Base-by-base conservation (phyloP, 2,797 vertebrate species). In the Sibirionetta formosa region DNA sequence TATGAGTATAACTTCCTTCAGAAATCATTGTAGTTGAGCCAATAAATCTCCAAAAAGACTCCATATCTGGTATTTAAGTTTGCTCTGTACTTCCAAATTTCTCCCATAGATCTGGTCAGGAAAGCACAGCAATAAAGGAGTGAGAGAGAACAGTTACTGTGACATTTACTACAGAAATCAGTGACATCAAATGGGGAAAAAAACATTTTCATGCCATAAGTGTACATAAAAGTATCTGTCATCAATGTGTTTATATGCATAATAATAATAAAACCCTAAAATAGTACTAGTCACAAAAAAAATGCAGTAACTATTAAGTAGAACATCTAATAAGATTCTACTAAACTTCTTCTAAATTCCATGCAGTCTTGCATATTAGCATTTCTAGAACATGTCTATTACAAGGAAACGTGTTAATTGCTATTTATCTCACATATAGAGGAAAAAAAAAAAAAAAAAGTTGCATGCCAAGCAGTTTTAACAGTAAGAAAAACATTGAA, bases 11-110 rank as follows among this genome's bases (percentile, higher is more conserved):
- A 7, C 36, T 72, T 0, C 44, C 6, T 65, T 73, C 31, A 0
- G 0, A 38, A 9, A 15, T 61, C 0, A 0, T 10, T 82, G 17
- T 57, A 2, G 9, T 51, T 46, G 4, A 63, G 36, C 11, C 19
- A 86, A 22, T 35, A 80, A 50, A 61, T 66, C 4, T 60, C 40
- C 9, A 8, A 31, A 56, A 79, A 31, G 22, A 7, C 3, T 26
- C 4, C 13, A 29, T 31, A 23, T 2, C 19, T 42, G 33, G 7
- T 7, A 54, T 66, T 75, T 77, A n/a, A 14, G 4, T 75, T 82
- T 93, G 5, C 7, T 15, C 29, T 46, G 26, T 77, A 58, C 18
- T 58, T 90, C 31, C 48, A 16, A 44, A 56, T 86, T 3, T 3
- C 53, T 42, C 24, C 3, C 4, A 18, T 3, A 64, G 31, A 36